A percentile compares a stretch with the other conserved stretches of the same genome.
phyloP scores from a whole-genome alignment of 2,888 invertebrate genomes.

The Nemotelus nigrinus region DNA sequence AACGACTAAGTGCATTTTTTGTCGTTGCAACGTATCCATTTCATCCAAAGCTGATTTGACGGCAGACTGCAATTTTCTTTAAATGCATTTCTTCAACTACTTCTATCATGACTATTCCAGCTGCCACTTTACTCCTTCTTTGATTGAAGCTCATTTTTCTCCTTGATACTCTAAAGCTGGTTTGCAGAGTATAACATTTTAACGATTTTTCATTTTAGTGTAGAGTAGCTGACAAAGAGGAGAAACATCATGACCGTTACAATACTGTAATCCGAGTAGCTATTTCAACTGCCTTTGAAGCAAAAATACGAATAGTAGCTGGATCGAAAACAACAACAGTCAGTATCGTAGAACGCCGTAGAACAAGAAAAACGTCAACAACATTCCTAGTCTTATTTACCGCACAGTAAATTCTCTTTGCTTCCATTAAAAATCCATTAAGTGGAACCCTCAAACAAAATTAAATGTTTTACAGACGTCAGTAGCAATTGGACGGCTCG shows the following conservation, averaged over 20 bases:
- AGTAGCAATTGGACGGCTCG: neutral
- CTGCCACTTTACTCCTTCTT: neutral
- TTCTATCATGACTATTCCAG: neutral
- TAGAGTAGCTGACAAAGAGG: no score
- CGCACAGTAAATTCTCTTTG: conserved; percentile 3
- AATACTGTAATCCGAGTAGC: neutral
- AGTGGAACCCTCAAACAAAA: conserved; percentile 40
- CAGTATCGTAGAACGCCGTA: neutral
- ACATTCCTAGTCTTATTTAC: conserved; percentile 16
- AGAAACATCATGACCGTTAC: no score
- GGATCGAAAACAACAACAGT: neutral
- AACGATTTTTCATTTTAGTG: neutral
- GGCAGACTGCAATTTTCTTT: neutral
- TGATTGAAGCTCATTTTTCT: neutral
- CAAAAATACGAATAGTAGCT: neutral
- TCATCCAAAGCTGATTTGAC: neutral
- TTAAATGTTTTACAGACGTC: conserved; percentile 35
- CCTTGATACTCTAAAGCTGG: neutral
- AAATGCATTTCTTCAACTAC: conserved; percentile 16
- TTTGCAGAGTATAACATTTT: neutral
- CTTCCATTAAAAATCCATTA: conserved; percentile 43
- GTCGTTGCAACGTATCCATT: neutral
- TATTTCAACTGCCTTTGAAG: neutral
- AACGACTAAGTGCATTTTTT: neutral
- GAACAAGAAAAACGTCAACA: neutral